Evolutionary conservation across 2,888 invertebrate species (phyloP).

Genomic region (Venusia cambrica): DNA sequence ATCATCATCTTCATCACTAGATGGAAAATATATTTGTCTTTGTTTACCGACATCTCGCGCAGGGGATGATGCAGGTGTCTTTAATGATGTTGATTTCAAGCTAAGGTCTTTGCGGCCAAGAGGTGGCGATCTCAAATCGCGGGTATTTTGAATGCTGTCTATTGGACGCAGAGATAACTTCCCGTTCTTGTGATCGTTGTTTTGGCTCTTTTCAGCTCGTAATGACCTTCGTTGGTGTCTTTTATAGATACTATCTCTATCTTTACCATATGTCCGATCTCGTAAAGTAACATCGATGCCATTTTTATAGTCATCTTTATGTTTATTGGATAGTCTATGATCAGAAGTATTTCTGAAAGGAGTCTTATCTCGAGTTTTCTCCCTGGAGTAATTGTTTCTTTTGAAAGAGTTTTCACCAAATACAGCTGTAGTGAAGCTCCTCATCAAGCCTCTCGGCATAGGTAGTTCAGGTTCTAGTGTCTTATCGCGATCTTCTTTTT

Average conservation of each 20-base stretch:
- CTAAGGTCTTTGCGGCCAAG: slow-evolving; percentile 59
- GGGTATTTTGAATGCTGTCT: slow-evolving; percentile 71
- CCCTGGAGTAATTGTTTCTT: slow-evolving; percentile 78
- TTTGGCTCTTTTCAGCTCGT: slow-evolving; percentile 84
- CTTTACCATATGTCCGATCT: slow-evolving; percentile 63
- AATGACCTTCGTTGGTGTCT: slow-evolving; percentile 79
- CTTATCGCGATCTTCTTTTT: slow-evolving; percentile 84
- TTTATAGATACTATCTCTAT: slow-evolving; percentile 73
- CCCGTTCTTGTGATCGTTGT: slow-evolving; percentile 68
- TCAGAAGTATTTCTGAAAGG: slow-evolving; percentile 80
- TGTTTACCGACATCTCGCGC: slow-evolving; percentile 60
- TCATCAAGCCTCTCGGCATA: slow-evolving; percentile 77
- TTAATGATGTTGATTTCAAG: slow-evolving; percentile 45
- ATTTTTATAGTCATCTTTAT: slow-evolving; percentile 61
- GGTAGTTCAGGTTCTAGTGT: slow-evolving; percentile 83
- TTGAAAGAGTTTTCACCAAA: slow-evolving; percentile 84
- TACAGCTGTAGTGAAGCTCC: slow-evolving; percentile 87
- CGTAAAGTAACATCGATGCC: slow-evolving; percentile 55
- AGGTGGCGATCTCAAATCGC: slow-evolving; percentile 78
- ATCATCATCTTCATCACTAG: slow-evolving; percentile 78
- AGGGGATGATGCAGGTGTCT: slow-evolving; percentile 65
- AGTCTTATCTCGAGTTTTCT: slow-evolving; percentile 83
- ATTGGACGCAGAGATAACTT: slow-evolving; percentile 78
- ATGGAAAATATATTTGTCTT: slow-evolving; percentile 73
- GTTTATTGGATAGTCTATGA: slow-evolving; percentile 62